phyloP scores from a whole-genome alignment of 2,113 vertebrate genomes.

The Diphyllodes magnificus region DNA sequence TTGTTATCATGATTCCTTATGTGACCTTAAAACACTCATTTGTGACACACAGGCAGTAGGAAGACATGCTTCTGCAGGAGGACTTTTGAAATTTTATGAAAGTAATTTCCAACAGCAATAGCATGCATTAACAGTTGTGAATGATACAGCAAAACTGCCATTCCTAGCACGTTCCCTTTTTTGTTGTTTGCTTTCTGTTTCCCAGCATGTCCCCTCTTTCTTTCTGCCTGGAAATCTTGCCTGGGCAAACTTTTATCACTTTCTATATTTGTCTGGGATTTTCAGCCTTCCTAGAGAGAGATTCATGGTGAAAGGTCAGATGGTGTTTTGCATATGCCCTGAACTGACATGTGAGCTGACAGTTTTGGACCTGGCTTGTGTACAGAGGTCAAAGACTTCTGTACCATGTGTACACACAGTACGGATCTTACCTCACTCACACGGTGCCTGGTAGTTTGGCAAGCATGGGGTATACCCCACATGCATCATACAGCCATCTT shows the following conservation, averaged over 20 bases:
- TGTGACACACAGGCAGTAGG: background rate
- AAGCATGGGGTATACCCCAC: background rate
- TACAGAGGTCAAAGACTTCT: background rate
- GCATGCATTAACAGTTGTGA: background rate
- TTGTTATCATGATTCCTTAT: background rate
- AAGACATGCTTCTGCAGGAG: background rate
- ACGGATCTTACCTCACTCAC: background rate
- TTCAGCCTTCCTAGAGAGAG: background rate
- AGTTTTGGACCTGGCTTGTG: background rate
- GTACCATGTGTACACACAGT: fast-evolving
- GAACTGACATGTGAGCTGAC: background rate
- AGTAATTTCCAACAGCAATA: background rate
- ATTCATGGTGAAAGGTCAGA: background rate
- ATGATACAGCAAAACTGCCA: background rate
- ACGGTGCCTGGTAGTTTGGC: background rate
- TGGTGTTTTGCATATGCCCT: background rate
- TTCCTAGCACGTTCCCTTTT: background rate
- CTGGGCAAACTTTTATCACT: background rate
- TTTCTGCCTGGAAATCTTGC: background rate
- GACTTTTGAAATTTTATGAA: background rate
- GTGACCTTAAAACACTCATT: background rate
- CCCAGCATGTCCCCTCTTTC: background rate
- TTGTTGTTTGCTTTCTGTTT: background rate
- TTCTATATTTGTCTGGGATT: background rate
- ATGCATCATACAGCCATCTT: background rate